A percentile compares a stretch with the other conserved stretches of the same genome.
Conservation (phyloP, 2,797 vertebrate genomes). For the Labeo calbasu region DNA sequence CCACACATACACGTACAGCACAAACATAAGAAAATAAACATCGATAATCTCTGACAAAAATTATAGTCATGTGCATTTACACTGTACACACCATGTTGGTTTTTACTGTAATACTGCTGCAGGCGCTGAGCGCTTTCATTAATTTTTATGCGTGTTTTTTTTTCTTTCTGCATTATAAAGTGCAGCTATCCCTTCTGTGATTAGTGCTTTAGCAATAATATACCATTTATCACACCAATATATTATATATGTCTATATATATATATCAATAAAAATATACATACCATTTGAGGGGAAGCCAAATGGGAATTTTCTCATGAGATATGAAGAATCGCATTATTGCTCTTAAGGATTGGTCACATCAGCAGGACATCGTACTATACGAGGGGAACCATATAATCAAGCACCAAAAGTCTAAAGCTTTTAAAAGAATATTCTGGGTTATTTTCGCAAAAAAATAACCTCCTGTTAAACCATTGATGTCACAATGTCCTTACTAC, state of each 20-base stretch:
- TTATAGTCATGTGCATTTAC: conserved; percentile 62
- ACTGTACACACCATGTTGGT: conserved; percentile 61
- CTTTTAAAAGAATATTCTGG: conserved; percentile 23
- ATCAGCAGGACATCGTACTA: conserved; percentile 33
- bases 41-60: conserved; percentile 62
- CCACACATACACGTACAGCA: conserved; percentile 60
- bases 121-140: conserved; percentile 58
- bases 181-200: conserved; percentile 60
- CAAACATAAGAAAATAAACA: conserved; percentile 75
- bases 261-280: conserved; percentile 65
- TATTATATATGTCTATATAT: neutral
- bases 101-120: conserved; percentile 60
- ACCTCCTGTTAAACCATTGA: too few species aligned
- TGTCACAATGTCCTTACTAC: too few species aligned
- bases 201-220: conserved; percentile 63
- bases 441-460: neutral
- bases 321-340: conserved; percentile 66
- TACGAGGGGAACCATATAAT: conserved; percentile 1
- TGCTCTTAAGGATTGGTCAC: conserved; percentile 65
- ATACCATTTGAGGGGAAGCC: conserved; percentile 66
- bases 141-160: conserved; percentile 31
- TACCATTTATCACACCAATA: conserved; percentile 33
- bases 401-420: conserved; percentile 1
- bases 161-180: conserved; percentile 65
- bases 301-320: conserved; percentile 46